These are phyloP conservation scores for Pyrgus malvae DNA, from an alignment of 2,888 invertebrate species.

Conservation along the genomic window DNA sequence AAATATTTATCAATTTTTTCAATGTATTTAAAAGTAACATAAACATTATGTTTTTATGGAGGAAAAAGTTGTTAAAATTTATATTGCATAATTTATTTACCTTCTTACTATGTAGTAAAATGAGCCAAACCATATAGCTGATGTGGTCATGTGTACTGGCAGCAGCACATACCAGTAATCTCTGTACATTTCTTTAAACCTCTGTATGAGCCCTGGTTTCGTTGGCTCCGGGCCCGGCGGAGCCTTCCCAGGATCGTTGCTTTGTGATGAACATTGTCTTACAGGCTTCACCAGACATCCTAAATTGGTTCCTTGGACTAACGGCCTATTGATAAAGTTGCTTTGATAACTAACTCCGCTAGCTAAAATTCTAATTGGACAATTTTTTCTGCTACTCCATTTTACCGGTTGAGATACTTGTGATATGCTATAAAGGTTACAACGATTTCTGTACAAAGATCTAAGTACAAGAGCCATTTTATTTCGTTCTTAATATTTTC, in stretches of 20 bases:
- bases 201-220: constrained; percentile 86
- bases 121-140: constrained; percentile 92
- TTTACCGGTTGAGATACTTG: constrained; percentile 64
- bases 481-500: constrained; percentile 20
- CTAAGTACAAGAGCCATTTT: constrained; percentile 64
- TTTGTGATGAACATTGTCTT: constrained; percentile 47
- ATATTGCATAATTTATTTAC: no score
- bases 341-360: constrained; percentile 53
- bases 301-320: constrained; percentile 41
- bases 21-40: neutral
- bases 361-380: constrained; percentile 50
- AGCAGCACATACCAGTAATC: constrained; percentile 98
- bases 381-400: constrained; percentile 51
- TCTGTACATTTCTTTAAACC: constrained; percentile 95
- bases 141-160: constrained; percentile 95
- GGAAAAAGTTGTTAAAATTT: no score
- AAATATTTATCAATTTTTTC: no score
- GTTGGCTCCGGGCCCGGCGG: constrained; percentile 42
- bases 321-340: constrained; percentile 37
- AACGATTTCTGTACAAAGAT: constrained; percentile 53
- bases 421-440: constrained; percentile 51
- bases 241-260: constrained; percentile 34
- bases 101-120: constrained; percentile 94
- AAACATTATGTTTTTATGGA: neutral
- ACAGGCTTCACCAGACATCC: constrained; percentile 37